Percentiles rank a stretch among this genome's conserved stretches.
Conservation (phyloP, 2,797 vertebrate genomes). For the Mareca strepera region DNA sequence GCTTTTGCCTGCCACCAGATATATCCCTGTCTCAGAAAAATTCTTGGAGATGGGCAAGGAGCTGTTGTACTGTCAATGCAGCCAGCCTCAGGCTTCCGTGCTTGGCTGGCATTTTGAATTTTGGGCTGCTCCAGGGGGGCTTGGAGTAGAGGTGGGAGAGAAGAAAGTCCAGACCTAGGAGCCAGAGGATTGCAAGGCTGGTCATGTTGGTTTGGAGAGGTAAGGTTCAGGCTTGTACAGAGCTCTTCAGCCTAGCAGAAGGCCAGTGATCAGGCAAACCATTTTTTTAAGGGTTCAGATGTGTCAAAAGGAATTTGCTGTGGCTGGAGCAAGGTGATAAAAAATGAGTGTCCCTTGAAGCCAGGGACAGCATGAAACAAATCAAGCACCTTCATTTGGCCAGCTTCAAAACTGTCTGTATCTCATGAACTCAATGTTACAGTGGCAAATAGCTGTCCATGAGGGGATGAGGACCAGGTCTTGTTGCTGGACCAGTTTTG, state of each 20-base stretch:
- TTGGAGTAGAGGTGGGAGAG: neutral
- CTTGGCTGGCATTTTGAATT: neutral
- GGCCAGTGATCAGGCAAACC: neutral
- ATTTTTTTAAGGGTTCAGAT: neutral
- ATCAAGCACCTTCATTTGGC: neutral
- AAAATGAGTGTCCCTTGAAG: neutral
- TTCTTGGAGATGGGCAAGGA: neutral
- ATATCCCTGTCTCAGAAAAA: neutral
- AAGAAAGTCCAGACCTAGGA: neutral
- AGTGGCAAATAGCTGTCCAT: neutral
- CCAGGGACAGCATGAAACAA: no score
- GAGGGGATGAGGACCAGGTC: neutral
- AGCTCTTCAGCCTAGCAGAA: neutral
- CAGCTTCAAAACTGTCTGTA: neutral
- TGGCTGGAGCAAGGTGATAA: neutral
- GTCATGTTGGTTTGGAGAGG: neutral
- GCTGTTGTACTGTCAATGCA: neutral
- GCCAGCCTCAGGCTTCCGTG: neutral
- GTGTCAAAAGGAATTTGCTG: neutral
- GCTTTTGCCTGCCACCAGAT: neutral
- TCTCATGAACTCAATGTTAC: neutral
- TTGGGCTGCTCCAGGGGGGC: neutral
- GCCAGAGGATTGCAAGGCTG: neutral
- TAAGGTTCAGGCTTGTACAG: neutral
- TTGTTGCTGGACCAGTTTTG: neutral